Conservation (phyloP, 2,888 invertebrate species). For the Endotricha flammealis region DNA sequence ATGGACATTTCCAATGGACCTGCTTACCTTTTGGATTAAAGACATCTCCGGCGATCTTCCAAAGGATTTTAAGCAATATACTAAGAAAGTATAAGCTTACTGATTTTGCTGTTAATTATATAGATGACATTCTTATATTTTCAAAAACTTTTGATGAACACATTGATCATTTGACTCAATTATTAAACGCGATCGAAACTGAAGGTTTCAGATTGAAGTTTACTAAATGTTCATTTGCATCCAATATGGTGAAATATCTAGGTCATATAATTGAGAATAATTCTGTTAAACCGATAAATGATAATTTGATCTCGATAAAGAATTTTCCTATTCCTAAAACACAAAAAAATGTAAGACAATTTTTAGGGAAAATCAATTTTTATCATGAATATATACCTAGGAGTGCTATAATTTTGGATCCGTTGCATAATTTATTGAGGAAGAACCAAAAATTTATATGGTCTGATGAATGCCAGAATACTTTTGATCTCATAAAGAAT, state of each 20-base stretch:
- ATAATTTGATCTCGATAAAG: slow-evolving; percentile 12
- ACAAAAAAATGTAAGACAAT: slow-evolving; percentile 23
- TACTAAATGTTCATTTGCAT: slow-evolving; percentile 20
- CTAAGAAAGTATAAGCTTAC: slow-evolving; percentile 9
- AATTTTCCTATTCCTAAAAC: slow-evolving; percentile 21
- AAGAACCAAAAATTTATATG: slow-evolving; percentile 14
- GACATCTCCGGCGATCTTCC: slow-evolving; percentile 41
- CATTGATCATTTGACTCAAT: slow-evolving; percentile 18
- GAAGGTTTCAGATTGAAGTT: slow-evolving; percentile 24
- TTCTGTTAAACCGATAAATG: slow-evolving; percentile 13
- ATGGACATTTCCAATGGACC: slow-evolving; percentile 32
- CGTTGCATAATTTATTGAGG: slow-evolving; percentile 7
- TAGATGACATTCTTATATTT: slow-evolving; percentile 20
- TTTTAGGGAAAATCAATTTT: slow-evolving; percentile 16
- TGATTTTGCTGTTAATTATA: slow-evolving; percentile 8
- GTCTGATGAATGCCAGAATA: slow-evolving; percentile 14
- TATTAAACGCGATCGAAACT: slow-evolving; percentile 19
- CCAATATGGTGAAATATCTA: slow-evolving; percentile 14
- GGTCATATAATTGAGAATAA: slow-evolving; percentile 21
- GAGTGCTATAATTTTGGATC: slow-evolving; percentile 13
- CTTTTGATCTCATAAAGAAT: slow-evolving; percentile 19
- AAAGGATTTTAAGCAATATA: slow-evolving; percentile 33
- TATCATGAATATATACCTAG: slow-evolving; percentile 18
- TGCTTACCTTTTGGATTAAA: slow-evolving; percentile 42
- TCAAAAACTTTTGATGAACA: slow-evolving; percentile 24